Conservation (phyloP, 2,113 vertebrate genomes). For the Limnothrissa miodon region DNA sequence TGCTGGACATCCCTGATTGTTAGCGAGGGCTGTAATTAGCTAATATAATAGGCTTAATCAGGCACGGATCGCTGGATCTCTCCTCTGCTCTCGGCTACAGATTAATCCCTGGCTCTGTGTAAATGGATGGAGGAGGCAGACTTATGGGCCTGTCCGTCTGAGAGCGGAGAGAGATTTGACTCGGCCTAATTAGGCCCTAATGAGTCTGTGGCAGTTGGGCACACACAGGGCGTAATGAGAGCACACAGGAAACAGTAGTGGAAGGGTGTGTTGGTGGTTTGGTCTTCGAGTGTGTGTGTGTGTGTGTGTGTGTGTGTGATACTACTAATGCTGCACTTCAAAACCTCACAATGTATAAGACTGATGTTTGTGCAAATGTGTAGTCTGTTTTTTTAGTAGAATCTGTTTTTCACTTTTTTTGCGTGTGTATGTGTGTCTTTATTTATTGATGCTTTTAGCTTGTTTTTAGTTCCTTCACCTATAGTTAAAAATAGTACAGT, state of each 20-base stretch:
- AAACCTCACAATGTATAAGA: not conserved
- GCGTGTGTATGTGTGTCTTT: too few relatives aligned
- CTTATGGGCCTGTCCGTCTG: slow-evolving; percentile 58
- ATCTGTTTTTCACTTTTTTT: not conserved
- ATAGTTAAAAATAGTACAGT: not conserved
- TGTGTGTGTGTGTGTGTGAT: not conserved
- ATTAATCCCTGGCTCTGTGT: slow-evolving; percentile 72
- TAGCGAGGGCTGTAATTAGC: slow-evolving; percentile 82
- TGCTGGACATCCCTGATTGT: slow-evolving; percentile 69
- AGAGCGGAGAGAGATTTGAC: slow-evolving; percentile 72
- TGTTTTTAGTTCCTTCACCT: not conserved
- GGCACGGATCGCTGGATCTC: slow-evolving; percentile 73
- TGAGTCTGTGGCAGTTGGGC: slow-evolving; percentile 69
- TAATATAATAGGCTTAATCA: slow-evolving; percentile 76
- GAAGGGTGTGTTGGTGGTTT: not conserved
- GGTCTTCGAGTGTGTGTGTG: not conserved
- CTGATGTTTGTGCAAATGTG: not conserved
- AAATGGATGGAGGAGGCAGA: slow-evolving; percentile 81
- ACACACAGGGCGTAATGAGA: slow-evolving; percentile 68
- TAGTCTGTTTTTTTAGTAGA: not conserved
- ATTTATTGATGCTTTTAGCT: too few relatives aligned
- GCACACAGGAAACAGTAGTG: slow-evolving; percentile 30
- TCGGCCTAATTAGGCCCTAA: slow-evolving; percentile 80
- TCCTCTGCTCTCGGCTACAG: slow-evolving; percentile 75
- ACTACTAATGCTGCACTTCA: not conserved